Evolutionary conservation across 2,888 invertebrate species (phyloP), one percentile per base, ranked within the genome.

Genomic region (Rotaria magnacalcarata): DNA sequence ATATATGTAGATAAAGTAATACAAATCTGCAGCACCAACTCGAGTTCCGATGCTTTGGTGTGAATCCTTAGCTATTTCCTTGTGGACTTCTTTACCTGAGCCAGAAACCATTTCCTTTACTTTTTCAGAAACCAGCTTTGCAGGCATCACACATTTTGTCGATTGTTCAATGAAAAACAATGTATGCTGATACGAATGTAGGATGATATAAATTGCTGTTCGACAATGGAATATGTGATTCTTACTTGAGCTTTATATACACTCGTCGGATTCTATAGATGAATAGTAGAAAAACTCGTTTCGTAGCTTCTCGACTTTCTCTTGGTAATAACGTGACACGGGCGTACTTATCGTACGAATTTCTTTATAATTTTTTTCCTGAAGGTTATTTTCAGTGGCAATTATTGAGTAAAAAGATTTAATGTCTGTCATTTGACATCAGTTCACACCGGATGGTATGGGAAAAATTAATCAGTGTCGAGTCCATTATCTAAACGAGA

Each of bases 51-150:
- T 11, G 10, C n/a, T 60, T n/a, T n/a, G 24, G 27, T 60, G 8
- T 11, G 60, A 60, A 60, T 60, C n/a, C n/a, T 60, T 60, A 27
- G 60, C 60, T 11, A 60, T 60, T 60, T 60, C n/a, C n/a, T 60
- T 27, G 27, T 60, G 11, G 6, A n/a, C n/a, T 60, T 60, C 60
- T 10, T 60, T 60, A n/a, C n/a, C 27, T n/a, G 24, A 5, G 10
- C 60, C 60, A 27, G 60, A 60, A 11, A n/a, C n/a, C n/a, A 10
- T 27, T 60, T 60, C 60, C 27, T 60, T 60, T 2, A 60, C 60
- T 60, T 60, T 60, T 60, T 60, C 60, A 27, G n/a, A n/a, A n/a
- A 60, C 60, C 60, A 10, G 60, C 60, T 60, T 60, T 60, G 60
- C 60, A 60, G 10, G 60, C 60, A 10, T 60, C 60, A 60, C 10